Percentiles rank a stretch among this genome's conserved stretches.
These are phyloP conservation scores for Dynastes tityus DNA, from an alignment of 2,888 invertebrate genomes.

Conservation along the genomic window DNA sequence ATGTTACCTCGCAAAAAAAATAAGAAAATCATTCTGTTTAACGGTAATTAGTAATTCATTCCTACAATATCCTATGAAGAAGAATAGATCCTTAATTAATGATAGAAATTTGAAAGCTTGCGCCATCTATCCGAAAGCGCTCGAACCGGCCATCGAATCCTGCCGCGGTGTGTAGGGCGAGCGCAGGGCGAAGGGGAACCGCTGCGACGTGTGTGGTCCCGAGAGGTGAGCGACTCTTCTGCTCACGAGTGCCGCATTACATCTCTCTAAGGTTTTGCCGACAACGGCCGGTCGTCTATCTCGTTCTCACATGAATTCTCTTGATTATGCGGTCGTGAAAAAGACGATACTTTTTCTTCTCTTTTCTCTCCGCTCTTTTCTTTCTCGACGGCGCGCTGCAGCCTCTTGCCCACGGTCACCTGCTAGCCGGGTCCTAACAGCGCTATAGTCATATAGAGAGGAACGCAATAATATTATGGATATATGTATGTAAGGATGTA, in stretches of 20 bases:
- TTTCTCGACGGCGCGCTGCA: conserved; percentile 17
- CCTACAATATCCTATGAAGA: no score
- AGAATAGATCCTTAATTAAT: no score
- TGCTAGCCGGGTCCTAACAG: conserved; percentile 29
- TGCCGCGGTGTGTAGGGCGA: conserved; percentile 37
- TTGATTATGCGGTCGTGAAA: conserved; percentile 51
- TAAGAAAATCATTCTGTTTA: no score
- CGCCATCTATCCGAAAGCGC: conserved; percentile 60
- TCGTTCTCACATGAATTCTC: conserved; percentile 57
- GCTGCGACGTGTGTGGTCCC: conserved; percentile 70
- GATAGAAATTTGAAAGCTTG: conserved; percentile 22
- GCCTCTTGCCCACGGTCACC: conserved; percentile 49
- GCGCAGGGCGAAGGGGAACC: conserved; percentile 55
- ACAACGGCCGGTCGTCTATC: conserved; percentile 53
- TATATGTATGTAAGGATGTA: no score
- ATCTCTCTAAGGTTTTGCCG: conserved; percentile 61
- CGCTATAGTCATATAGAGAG: conserved; percentile 29
- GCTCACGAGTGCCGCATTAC: conserved; percentile 67
- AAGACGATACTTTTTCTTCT: conserved; percentile 48
- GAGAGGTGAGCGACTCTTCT: conserved; percentile 67
- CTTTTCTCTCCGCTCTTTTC: no score
- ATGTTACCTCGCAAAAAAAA: neutral
- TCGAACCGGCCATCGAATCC: conserved; percentile 52
- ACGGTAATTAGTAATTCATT: no score
- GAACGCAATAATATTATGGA: neutral